Evolutionary conservation across 2,888 invertebrate genomes (phyloP), one percentile per base, ranked within the genome.

Genomic region (Nymphalis c-album): DNA sequence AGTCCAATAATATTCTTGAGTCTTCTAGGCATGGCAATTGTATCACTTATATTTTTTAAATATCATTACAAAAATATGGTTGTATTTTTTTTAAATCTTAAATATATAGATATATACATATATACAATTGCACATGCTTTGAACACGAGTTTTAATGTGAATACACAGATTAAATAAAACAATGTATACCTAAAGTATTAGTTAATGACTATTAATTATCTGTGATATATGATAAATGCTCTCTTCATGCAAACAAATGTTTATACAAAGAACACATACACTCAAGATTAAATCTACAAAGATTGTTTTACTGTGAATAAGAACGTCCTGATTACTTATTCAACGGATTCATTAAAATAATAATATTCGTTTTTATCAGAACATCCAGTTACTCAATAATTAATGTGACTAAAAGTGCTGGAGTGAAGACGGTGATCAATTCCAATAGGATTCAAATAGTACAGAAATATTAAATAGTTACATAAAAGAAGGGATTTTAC

Each of bases 251-350:
- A 55, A 55, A 6, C 2, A 16, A 17, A 17, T 55, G 13, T 57
- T 18, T 57, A 40, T 18, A 57, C 57, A 77, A 81, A 85, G 88
- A 88, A 89, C 89, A 89, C 87, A 76, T 88, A 89, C 90, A 88
- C 89, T 88, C 86, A 74, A 71, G 72, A 68, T 72, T 16, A 63
- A 73, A 47, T 68, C 60, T 63, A 69, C 69, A 75, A 47, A 65
- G 74, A 61, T 74, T 74, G 73, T 75, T 40, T 77, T 69, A 68
- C 74, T 64, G 86, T 86, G 90, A 90, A 90, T 81, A 76, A 81
- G 86, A 82, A 84, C 74, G 89, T 88, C 85, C 72, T 74, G 72
- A 75, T 76, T 77, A 83, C 81, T 84, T 76, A 85, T 89, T 86
- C 89, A 90, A 86, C 72, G 60, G 61, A 66, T 18, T 45, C 16